Percentiles rank a stretch among this genome's conserved stretches.
Evolutionary conservation across 2,888 invertebrate species (phyloP).

Genomic region (Linnaemya tessellans): DNA sequence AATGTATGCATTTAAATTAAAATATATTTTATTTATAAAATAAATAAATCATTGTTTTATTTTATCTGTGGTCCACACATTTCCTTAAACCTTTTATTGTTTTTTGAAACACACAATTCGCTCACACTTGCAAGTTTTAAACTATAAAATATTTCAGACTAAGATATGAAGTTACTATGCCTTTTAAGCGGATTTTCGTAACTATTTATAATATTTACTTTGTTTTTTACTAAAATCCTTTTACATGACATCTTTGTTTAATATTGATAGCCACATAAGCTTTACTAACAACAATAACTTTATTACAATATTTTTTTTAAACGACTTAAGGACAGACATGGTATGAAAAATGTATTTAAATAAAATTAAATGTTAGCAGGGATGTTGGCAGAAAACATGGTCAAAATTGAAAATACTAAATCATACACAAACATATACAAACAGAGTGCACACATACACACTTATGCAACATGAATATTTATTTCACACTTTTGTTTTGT

Average conservation of each 20-base stretch:
- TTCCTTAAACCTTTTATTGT: conserved; percentile 43
- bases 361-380: conserved; percentile 36
- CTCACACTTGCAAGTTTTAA: conserved; percentile 15
- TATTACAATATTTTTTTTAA: conserved; percentile 44
- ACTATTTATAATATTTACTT: conserved; percentile 50
- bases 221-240: conserved; percentile 31
- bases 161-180: conserved; percentile 65
- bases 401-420: conserved; percentile 74
- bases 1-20: not conserved
- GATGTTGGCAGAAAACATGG: conserved; percentile 61
- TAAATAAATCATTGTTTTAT: conserved; percentile 58
- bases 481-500: too few relatives aligned
- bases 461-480: too few relatives aligned
- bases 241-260: conserved; percentile 54
- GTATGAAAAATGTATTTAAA: conserved; percentile 51
- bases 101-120: not conserved
- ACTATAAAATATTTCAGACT: conserved; percentile 45
- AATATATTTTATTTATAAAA: conserved; percentile 8
- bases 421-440: conserved; percentile 56
- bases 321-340: conserved; percentile 37
- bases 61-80: conserved; percentile 68
- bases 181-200: conserved; percentile 69
- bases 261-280: conserved; percentile 69
- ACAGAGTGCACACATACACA: too few relatives aligned
- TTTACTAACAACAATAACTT: conserved; percentile 69